phyloP scores from a whole-genome alignment of 2,888 invertebrate genomes.

The Fragum fragum region DNA sequence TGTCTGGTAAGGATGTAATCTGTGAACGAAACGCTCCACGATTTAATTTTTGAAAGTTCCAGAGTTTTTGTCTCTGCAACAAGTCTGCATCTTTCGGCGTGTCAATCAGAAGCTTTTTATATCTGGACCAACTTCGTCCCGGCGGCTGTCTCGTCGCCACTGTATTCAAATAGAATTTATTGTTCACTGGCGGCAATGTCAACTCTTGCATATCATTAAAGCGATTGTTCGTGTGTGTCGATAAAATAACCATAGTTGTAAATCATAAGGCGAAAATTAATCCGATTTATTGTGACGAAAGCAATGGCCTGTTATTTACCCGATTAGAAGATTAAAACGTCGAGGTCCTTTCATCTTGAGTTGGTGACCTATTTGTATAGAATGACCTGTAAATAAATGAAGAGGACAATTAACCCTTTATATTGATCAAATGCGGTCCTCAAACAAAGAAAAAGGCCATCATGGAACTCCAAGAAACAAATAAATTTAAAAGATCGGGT shows the following conservation, averaged over 20 bases:
- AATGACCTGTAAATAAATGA: background rate
- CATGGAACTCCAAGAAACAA: too few relatives aligned
- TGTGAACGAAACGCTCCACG: constrained; percentile 67
- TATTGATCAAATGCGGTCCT: background rate
- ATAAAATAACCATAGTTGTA: constrained; percentile 16
- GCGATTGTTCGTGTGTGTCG: constrained; percentile 15
- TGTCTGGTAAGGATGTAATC: constrained; percentile 61
- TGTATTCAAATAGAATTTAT: constrained; percentile 50
- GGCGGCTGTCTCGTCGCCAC: constrained; percentile 55
- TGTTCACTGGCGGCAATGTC: constrained; percentile 56
- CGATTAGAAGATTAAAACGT: constrained; percentile 2
- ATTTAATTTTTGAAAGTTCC: constrained; percentile 68
- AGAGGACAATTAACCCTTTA: background rate
- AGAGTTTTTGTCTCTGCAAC: constrained; percentile 62
- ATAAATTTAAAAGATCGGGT: too few relatives aligned
- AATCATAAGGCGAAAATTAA: background rate
- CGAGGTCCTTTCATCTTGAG: background rate
- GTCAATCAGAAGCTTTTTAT: constrained; percentile 63
- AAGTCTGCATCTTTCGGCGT: constrained; percentile 62
- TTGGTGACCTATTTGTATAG: background rate
- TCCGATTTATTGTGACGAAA: constrained; percentile 28
- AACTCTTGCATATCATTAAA: constrained; percentile 54
- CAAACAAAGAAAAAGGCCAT: too few relatives aligned
- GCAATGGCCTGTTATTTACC: constrained; percentile 10
- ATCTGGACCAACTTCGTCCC: constrained; percentile 56